Conservation (phyloP, 92 coral and sea anemone species). For the Epizoanthus fatuus region DNA sequence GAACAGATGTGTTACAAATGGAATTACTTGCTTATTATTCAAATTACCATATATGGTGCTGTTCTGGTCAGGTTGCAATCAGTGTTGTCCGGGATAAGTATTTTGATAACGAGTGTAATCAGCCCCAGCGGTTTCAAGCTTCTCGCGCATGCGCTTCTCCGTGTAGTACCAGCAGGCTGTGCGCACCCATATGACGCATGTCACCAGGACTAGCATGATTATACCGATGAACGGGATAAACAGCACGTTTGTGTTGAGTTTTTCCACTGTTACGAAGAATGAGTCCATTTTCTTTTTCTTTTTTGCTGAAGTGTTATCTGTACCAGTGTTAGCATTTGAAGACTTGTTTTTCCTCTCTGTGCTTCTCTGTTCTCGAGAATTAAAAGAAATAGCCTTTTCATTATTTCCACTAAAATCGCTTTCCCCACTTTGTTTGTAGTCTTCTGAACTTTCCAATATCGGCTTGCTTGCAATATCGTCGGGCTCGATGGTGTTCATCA, state of each 20-base stretch:
- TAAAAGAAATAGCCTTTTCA: neutral
- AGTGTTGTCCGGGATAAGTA: too few relatives aligned
- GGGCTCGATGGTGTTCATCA: neutral
- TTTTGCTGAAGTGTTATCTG: neutral
- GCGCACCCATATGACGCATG: neutral
- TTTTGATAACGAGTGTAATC: neutral
- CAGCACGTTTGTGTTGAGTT: neutral
- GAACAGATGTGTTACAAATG: too few relatives aligned
- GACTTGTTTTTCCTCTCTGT: neutral
- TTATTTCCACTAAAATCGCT: neutral
- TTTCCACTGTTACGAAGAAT: neutral
- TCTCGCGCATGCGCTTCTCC: neutral
- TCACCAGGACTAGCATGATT: neutral
- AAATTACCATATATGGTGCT: too few relatives aligned
- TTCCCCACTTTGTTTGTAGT: neutral
- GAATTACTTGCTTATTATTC: too few relatives aligned
- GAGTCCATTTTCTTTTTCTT: neutral
- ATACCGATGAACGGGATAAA: conserved; percentile 8
- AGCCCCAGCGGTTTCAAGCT: conserved; percentile 7
- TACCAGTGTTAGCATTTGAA: too few relatives aligned
- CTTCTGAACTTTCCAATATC: conserved; percentile 5
- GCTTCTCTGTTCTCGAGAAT: neutral
- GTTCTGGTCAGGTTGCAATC: too few relatives aligned
- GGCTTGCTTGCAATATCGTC: neutral
- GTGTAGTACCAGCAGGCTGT: conserved; percentile 9